phyloP scores from a whole-genome alignment of 2,113 vertebrate species.

The Lichenostomus cassidix region DNA sequence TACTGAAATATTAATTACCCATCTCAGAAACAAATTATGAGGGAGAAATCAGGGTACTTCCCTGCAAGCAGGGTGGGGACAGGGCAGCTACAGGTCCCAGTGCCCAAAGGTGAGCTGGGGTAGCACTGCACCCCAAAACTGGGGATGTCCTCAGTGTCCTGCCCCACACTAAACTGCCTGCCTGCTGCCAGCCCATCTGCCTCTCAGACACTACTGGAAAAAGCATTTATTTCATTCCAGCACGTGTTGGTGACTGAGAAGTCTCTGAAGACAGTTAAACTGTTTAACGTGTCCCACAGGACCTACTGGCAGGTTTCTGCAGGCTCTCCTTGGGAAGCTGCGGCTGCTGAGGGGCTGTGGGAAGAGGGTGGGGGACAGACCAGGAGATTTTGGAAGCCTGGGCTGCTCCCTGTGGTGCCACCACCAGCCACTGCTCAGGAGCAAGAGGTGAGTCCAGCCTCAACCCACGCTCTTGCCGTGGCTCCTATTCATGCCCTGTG shows the following conservation, averaged over 20 bases:
- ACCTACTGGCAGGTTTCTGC: not conserved
- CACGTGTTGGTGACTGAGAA: not conserved
- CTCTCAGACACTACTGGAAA: not conserved
- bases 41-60: not conserved
- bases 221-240: not conserved
- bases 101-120: not conserved
- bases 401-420: not conserved
- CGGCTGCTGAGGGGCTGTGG: not conserved
- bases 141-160: not conserved
- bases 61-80: not conserved
- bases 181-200: not conserved
- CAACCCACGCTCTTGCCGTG: not conserved
- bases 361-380: fast-evolving
- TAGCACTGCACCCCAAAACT: not conserved
- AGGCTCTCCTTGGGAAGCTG: not conserved
- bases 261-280: not conserved
- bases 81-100: not conserved
- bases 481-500: not conserved
- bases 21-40: not conserved
- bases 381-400: not conserved
- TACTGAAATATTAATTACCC: not conserved
- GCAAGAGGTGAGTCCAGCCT: not conserved
- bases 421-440: not conserved
- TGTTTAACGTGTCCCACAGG: not conserved
- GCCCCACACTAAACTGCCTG: not conserved